Evolutionary conservation across 1,140 invertebrate genomes (phyloP), one percentile per base, ranked within the genome.

Genomic region (Acromyrmex heyeri): DNA sequence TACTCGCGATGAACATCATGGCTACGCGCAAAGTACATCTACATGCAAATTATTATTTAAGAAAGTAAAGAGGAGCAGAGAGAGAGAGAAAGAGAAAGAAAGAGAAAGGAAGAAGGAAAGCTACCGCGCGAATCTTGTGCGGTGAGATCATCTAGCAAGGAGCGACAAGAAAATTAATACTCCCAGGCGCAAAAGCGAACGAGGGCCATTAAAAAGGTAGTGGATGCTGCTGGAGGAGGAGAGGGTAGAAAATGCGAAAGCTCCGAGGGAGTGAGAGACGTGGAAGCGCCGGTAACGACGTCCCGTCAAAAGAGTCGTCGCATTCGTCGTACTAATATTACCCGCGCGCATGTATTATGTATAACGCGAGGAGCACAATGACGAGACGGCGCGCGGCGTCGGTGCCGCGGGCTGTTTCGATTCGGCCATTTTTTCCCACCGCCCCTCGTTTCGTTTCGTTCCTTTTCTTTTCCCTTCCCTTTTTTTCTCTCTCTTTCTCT

Each of bases 301-400:
- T 87, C 86, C 65, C 79, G 81, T 79, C 75, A 67, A 85, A 87
- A 87, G 79, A 75, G 62, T 87, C 86, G 86, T 87, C 86, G 64
- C 67, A 59, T 44, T 69, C 53, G 48, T 67, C 59, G 8, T 69
- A 85, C 89, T 85, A 87, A 90, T 85, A 83, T 89, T 83, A 88
- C 85, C 79, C 69, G 55, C 38, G 79, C 87, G 85, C 77, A 83
- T 83, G 88, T 90, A 90, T 87, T 89, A 83, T 87, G 89, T 87
- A 89, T 87, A 89, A 67, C 21, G 72, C 55, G 72, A 64, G 57
- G 27, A 64, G 77, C 85, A 83, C 88, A 75, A 89, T 90, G 78
- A 89, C 87, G 87, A 85, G 21, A 55, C 30, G 48, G 59, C 18
- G 34, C 5, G 53, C 55, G 62, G 55, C 64, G 53, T 70, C 53